phyloP scores from a whole-genome alignment of 1,140 invertebrate species.

The Drosophila parabipectinata region DNA sequence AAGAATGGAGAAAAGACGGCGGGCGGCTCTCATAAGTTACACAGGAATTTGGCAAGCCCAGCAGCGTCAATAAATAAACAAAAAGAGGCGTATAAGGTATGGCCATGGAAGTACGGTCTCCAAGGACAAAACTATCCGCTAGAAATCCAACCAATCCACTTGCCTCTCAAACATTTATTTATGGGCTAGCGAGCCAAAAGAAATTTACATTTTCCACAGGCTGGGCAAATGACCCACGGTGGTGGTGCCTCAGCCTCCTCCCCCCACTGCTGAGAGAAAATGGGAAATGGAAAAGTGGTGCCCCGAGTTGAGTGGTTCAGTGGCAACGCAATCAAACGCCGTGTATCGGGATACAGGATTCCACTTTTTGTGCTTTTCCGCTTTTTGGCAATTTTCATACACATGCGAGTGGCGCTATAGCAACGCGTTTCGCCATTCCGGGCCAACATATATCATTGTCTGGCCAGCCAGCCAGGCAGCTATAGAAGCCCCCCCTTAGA shows the following conservation, averaged over 20 bases:
- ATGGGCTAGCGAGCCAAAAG: constrained; percentile 45
- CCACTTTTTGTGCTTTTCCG: constrained; percentile 5
- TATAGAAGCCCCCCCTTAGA: not conserved
- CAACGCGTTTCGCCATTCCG: constrained; percentile 65
- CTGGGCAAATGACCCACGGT: constrained; percentile 68
- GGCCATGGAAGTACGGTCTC: constrained; percentile 40
- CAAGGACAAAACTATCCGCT: constrained; percentile 69
- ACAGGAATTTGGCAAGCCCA: constrained; percentile 68
- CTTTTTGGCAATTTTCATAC: constrained; percentile 73
- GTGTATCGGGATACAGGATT: constrained; percentile 56
- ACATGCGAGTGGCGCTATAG: constrained; percentile 62
- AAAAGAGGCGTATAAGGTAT: constrained; percentile 66
- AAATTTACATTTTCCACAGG: constrained; percentile 74
- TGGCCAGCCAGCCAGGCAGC: constrained; percentile 40
- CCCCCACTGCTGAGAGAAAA: not conserved
- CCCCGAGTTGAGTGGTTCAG: constrained; percentile 39
- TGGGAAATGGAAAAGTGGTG: not conserved
- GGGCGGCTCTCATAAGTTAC: constrained; percentile 65
- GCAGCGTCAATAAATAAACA: constrained; percentile 79
- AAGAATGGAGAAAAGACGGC: constrained; percentile 29
- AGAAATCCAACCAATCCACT: constrained; percentile 54
- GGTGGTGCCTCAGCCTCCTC: constrained; percentile 26
- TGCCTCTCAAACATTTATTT: constrained; percentile 68
- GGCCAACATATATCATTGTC: constrained; percentile 75
- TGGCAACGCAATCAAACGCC: constrained; percentile 70